Evolutionary conservation across 2,113 vertebrate species (phyloP).

Genomic region (Sialia sialis): DNA sequence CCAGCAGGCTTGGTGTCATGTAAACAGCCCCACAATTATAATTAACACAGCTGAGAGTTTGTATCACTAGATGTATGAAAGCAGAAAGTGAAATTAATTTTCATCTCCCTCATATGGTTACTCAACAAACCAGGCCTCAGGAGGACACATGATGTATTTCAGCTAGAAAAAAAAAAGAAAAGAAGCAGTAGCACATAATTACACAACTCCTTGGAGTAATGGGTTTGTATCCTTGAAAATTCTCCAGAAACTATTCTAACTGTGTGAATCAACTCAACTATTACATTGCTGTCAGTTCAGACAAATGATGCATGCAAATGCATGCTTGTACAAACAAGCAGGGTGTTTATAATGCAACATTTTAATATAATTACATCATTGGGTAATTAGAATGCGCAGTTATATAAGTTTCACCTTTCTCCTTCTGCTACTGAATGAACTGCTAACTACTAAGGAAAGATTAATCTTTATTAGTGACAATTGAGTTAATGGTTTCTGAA

Average conservation of each 20-base stretch:
- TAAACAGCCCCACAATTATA: background rate
- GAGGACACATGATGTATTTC: constrained; percentile 37
- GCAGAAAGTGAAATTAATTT: constrained; percentile 50
- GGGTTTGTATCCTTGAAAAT: constrained; percentile 16
- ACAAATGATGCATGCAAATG: constrained; percentile 52
- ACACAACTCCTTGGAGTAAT: background rate
- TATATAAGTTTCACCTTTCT: constrained; percentile 11
- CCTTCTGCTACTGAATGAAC: background rate
- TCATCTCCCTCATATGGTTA: constrained; percentile 10
- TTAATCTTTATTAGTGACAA: constrained; percentile 2
- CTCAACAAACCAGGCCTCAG: constrained; percentile 13
- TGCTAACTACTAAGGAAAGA: background rate
- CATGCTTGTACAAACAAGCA: constrained; percentile 42
- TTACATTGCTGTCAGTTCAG: constrained; percentile 37
- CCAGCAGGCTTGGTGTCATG: background rate
- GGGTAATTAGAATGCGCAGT: constrained; percentile 31
- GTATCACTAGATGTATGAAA: constrained; percentile 12
- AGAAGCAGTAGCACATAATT: background rate
- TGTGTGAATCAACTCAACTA: constrained; percentile 29
- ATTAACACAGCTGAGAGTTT: constrained; percentile 43
- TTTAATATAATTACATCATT: constrained; percentile 55
- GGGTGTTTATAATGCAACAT: constrained; percentile 19
- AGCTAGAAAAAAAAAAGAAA: background rate
- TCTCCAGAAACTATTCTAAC: constrained; percentile 29
- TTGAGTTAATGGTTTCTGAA: background rate